Evolutionary conservation across 2,113 vertebrate species (phyloP).

Genomic region (Pao palembangensis): DNA sequence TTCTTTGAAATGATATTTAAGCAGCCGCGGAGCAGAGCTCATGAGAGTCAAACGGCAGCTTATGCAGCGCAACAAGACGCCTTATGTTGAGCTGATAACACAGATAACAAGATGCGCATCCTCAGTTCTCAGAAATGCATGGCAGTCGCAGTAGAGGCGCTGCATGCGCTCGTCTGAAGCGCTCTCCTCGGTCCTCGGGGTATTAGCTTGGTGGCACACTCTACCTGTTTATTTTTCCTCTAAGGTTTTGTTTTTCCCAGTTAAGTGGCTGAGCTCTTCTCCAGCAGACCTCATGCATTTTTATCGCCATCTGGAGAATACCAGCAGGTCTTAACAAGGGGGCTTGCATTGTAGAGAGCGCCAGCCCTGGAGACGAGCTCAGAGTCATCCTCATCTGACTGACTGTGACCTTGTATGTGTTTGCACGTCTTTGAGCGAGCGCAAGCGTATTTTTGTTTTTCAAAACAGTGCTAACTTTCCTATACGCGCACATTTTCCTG

Average conservation of each 20-base stretch:
- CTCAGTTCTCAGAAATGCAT: conserved; percentile 51
- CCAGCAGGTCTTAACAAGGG: conserved; percentile 70
- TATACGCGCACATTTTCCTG: background rate
- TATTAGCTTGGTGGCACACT: conserved; percentile 50
- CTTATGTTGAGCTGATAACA: conserved; percentile 53
- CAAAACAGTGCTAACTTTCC: conserved; percentile 56
- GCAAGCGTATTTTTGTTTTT: no score
- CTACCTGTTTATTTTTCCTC: conserved; percentile 57
- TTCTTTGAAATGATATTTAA: conserved; percentile 48
- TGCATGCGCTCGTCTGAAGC: conserved; percentile 56
- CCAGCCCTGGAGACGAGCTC: conserved; percentile 42
- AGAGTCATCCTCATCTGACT: conserved; percentile 68
- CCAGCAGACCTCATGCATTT: conserved; percentile 72
- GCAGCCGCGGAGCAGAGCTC: conserved; percentile 25
- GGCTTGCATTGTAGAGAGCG: conserved; percentile 54
- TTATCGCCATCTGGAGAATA: conserved; percentile 75
- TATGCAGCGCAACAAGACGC: conserved; percentile 46
- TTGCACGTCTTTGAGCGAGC: conserved; percentile 25
- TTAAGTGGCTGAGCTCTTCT: conserved; percentile 68
- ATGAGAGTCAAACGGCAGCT: conserved; percentile 54
- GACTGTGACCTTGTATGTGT: conserved; percentile 62
- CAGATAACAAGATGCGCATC: conserved; percentile 63
- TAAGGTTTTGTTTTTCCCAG: conserved; percentile 64
- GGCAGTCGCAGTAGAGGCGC: conserved; percentile 35
- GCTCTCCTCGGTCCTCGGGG: conserved; percentile 54